Conservation (phyloP, 2,888 invertebrate genomes). For the Meandrusa payeni region DNA sequence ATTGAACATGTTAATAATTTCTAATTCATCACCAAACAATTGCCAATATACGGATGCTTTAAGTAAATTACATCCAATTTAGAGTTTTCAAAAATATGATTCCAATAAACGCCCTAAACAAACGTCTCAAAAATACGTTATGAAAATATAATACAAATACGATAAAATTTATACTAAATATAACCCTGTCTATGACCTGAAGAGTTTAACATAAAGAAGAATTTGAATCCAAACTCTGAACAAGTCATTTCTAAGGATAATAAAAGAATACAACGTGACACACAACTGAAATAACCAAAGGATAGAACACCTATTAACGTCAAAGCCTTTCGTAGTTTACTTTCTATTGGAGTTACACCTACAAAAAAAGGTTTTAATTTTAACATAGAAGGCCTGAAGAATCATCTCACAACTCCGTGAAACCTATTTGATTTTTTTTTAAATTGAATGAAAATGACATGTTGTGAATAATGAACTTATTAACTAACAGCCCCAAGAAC, state of each 20-base stretch:
- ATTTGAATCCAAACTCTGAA: conserved; percentile 69
- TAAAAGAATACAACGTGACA: conserved; percentile 32
- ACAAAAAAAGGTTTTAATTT: conserved; percentile 37
- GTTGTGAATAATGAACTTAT: conserved; percentile 7
- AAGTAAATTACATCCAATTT: conserved; percentile 71
- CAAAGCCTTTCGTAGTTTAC: conserved; percentile 31
- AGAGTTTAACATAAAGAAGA: conserved; percentile 67
- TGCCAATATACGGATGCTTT: conserved; percentile 64
- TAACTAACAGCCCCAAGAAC: conserved; percentile 12
- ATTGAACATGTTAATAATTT: conserved; percentile 22
- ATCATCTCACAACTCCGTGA: conserved; percentile 61
- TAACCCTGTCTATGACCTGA: conserved; percentile 82
- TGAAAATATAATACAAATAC: conserved; percentile 81
- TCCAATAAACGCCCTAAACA: conserved; percentile 77
- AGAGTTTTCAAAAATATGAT: conserved; percentile 78
- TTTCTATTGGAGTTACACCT: conserved; percentile 26
- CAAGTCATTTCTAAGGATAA: conserved; percentile 66
- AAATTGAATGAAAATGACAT: conserved; percentile 8
- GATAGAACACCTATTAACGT: conserved; percentile 28
- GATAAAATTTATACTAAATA: conserved; percentile 81
- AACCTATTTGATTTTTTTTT: conserved; percentile 43
- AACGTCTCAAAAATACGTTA: conserved; percentile 79
- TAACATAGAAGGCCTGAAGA: conserved; percentile 64
- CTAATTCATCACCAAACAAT: conserved; percentile 27
- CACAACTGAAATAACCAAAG: conserved; percentile 28